A percentile compares a stretch with the other conserved stretches of the same genome.
phyloP scores from a whole-genome alignment of 2,113 vertebrate species.

The Carassius carassius region DNA sequence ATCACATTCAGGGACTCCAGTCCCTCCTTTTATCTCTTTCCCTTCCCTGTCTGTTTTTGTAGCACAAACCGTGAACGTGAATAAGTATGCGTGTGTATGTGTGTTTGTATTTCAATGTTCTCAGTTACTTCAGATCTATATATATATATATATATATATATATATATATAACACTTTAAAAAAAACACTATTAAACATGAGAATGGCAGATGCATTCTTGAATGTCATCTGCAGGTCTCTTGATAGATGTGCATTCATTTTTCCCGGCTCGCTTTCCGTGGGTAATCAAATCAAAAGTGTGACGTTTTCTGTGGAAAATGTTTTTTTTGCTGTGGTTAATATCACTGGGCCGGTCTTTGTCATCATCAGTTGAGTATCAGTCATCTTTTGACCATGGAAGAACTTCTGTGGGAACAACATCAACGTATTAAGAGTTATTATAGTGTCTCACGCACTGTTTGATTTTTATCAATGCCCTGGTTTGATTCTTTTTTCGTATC shows the following conservation, averaged over 20 bases:
- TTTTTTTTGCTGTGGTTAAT: conserved; percentile 52
- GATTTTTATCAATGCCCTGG: conserved; percentile 60
- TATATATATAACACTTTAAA: conserved; percentile 40
- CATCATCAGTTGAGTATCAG: conserved; percentile 51
- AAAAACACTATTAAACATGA: conserved; percentile 59
- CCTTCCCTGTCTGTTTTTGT: conserved; percentile 85
- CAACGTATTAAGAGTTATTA: not conserved
- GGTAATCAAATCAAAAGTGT: conserved; percentile 68
- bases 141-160: conserved; percentile 43
- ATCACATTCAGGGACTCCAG: conserved; percentile 51
- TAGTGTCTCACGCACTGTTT: conserved; percentile 34
- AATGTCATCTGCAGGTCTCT: conserved; percentile 63
- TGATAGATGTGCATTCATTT: conserved; percentile 71
- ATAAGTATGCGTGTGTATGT: conserved; percentile 74
- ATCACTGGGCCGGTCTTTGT: conserved; percentile 51
- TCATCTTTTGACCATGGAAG: conserved; percentile 33
- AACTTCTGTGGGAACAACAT: conserved; percentile 39
- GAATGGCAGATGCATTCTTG: conserved; percentile 86
- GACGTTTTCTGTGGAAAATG: conserved; percentile 75
- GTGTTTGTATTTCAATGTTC: conserved; percentile 93
- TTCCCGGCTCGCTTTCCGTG: conserved; percentile 37
- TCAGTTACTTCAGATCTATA: conserved; percentile 78
- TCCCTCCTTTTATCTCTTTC: conserved; percentile 6
- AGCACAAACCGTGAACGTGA: conserved; percentile 98
- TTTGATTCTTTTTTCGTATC: conserved; percentile 57